Evolutionary conservation across 23 tunicate genomes (phyloP).

Genomic region (Oikopleura vanhoeffeni): DNA sequence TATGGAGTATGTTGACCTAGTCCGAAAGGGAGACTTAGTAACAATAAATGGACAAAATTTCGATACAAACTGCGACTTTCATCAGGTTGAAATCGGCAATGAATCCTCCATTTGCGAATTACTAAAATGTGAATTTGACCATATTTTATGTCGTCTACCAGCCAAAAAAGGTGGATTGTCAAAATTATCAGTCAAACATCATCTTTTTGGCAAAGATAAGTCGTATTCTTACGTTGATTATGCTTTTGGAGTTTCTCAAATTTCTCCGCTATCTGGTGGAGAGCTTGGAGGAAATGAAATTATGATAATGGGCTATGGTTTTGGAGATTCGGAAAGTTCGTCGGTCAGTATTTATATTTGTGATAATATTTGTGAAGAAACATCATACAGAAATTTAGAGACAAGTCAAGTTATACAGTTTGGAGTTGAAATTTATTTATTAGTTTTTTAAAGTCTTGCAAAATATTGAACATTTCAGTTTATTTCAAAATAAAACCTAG

Average conservation of each 20-base stretch:
- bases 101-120: background rate
- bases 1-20: background rate
- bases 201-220: background rate
- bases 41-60: background rate
- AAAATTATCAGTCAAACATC: background rate
- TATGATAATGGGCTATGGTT: constrained; percentile 41
- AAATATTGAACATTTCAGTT: too few relatives aligned
- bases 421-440: too few relatives aligned
- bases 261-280: constrained; percentile 46
- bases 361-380: background rate
- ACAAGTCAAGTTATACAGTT: too few relatives aligned
- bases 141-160: background rate
- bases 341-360: background rate
- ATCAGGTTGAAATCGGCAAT: background rate
- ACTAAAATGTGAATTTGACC: background rate
- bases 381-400: background rate
- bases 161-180: background rate
- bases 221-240: background rate
- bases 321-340: background rate
- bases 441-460: too few relatives aligned
- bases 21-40: background rate
- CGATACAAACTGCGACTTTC: background rate
- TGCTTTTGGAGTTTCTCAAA: constrained; percentile 16
- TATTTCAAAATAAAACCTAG: too few relatives aligned
- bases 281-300: constrained; percentile 67